These are phyloP conservation scores for Anthophora plumipes DNA, from an alignment of 2,888 invertebrate species.

Conservation along the genomic window DNA sequence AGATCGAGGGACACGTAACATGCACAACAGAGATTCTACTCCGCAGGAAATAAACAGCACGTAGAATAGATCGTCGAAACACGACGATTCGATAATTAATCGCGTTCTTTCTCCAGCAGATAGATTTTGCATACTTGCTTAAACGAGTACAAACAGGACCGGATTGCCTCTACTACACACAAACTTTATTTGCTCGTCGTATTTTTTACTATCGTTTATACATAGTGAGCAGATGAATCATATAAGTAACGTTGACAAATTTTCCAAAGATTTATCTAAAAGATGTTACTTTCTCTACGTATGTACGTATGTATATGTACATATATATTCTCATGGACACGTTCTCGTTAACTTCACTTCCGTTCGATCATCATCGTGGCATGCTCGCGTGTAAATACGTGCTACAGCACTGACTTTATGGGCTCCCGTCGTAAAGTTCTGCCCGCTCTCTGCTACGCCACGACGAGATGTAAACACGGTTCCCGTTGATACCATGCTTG, in stretches of 20 bases:
- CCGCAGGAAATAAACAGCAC: neutral
- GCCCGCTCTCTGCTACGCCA: constrained; percentile 49
- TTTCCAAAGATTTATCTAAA: neutral
- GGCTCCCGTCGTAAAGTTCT: constrained; percentile 63
- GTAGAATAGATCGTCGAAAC: neutral
- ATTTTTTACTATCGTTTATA: neutral
- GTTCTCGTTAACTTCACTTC: constrained; percentile 47
- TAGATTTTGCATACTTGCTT: neutral
- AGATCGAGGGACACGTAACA: neutral
- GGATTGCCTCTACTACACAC: neutral
- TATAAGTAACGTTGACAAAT: constrained; percentile 23
- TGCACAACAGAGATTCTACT: neutral
- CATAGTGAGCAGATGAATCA: neutral
- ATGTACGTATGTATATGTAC: too few species aligned
- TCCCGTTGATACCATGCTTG: constrained; percentile 62
- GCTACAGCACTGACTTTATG: constrained; percentile 48
- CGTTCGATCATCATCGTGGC: constrained; percentile 54
- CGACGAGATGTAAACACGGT: constrained; percentile 65
- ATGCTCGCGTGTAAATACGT: constrained; percentile 42
- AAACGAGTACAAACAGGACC: neutral
- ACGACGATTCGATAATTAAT: constrained; percentile 31
- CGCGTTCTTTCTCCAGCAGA: neutral
- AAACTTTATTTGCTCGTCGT: constrained; percentile 25
- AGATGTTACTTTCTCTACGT: too few species aligned
- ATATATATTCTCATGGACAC: too few species aligned